Percentiles rank a stretch among this genome's conserved stretches.
phyloP scores from a whole-genome alignment of 1,140 invertebrate species.

The Lucilia sericata region DNA sequence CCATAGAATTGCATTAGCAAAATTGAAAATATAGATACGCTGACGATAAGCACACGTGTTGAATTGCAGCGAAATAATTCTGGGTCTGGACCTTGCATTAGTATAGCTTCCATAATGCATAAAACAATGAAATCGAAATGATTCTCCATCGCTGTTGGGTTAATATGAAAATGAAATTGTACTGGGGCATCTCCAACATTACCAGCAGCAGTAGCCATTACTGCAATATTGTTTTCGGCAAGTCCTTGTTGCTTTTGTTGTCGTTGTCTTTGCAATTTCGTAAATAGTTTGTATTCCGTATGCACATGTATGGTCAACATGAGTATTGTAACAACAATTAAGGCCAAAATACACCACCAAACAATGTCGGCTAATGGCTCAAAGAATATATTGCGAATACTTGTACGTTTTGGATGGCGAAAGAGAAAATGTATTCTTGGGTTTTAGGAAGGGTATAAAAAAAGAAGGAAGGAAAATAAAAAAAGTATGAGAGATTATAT shows the following conservation, averaged over 20 bases:
- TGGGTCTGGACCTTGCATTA: slow-evolving; percentile 57
- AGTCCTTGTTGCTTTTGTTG: slow-evolving; percentile 13
- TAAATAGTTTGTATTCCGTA: slow-evolving; percentile 25
- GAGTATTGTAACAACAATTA: slow-evolving; percentile 28
- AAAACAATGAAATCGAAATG: slow-evolving; percentile 55
- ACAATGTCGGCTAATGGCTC: slow-evolving; percentile 67
- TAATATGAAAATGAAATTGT: neutral
- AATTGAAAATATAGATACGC: slow-evolving; percentile 71
- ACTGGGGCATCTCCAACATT: neutral
- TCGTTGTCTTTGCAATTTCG: slow-evolving; percentile 41
- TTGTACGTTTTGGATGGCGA: slow-evolving; percentile 70
- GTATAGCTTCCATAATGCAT: slow-evolving; percentile 58
- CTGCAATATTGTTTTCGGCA: neutral
- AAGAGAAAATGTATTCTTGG: slow-evolving; percentile 68
- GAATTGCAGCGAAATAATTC: slow-evolving; percentile 56
- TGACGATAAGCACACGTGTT: slow-evolving; percentile 66
- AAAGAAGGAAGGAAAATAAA: too few species aligned
- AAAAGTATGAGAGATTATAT: neutral
- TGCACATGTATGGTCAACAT: slow-evolving; percentile 36
- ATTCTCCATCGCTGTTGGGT: slow-evolving; percentile 39
- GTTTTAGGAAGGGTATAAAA: neutral
- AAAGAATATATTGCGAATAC: slow-evolving; percentile 69
- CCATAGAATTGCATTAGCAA: slow-evolving; percentile 75
- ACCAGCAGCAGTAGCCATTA: neutral
- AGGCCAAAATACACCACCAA: slow-evolving; percentile 63